Percentiles rank a stretch among this genome's conserved stretches.
Conservation (phyloP, 2,888 invertebrate genomes). For the Thera obeliscata region DNA sequence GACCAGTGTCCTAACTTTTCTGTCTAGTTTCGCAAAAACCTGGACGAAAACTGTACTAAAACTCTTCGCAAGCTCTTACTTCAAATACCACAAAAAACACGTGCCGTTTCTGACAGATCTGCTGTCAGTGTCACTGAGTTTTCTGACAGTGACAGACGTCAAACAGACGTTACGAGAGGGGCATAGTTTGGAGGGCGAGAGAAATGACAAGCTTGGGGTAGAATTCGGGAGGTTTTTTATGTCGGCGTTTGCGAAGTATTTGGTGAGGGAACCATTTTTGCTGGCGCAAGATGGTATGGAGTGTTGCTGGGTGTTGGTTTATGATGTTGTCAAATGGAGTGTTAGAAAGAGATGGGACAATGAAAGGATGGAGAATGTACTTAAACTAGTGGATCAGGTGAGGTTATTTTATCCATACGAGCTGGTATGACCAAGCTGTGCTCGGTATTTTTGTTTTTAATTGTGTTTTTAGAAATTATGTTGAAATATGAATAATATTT, state of each 20-base stretch:
- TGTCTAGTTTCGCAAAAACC: slow-evolving; percentile 18
- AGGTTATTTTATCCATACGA: slow-evolving; percentile 26
- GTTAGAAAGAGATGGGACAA: slow-evolving; percentile 46
- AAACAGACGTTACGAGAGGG: slow-evolving; percentile 42
- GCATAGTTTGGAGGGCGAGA: slow-evolving; percentile 22
- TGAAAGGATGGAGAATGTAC: slow-evolving; percentile 38
- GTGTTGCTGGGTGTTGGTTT: slow-evolving; percentile 44
- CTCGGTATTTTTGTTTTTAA: too few species aligned
- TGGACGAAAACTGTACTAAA: slow-evolving; percentile 24
- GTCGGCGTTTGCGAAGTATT: slow-evolving; percentile 42
- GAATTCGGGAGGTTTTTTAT: slow-evolving; percentile 50
- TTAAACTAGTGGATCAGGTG: slow-evolving; percentile 58
- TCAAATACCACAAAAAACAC: slow-evolving; percentile 37
- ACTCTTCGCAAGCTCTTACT: slow-evolving; percentile 15
- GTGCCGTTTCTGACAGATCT: slow-evolving; percentile 44
- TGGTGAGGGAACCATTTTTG: slow-evolving; percentile 47
- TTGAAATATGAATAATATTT: too few species aligned
- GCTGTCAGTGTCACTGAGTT: slow-evolving; percentile 48
- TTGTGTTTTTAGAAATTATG: too few species aligned
- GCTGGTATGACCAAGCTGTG: too few species aligned
- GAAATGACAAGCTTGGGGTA: slow-evolving; percentile 42
- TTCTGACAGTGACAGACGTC: slow-evolving; percentile 40
- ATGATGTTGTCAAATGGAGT: slow-evolving; percentile 50
- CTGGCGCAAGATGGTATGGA: slow-evolving; percentile 45
- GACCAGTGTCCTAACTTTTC: slow-evolving; percentile 20